Conservation (phyloP, 2,888 invertebrate species). For the Phytoseiulus persimilis region DNA sequence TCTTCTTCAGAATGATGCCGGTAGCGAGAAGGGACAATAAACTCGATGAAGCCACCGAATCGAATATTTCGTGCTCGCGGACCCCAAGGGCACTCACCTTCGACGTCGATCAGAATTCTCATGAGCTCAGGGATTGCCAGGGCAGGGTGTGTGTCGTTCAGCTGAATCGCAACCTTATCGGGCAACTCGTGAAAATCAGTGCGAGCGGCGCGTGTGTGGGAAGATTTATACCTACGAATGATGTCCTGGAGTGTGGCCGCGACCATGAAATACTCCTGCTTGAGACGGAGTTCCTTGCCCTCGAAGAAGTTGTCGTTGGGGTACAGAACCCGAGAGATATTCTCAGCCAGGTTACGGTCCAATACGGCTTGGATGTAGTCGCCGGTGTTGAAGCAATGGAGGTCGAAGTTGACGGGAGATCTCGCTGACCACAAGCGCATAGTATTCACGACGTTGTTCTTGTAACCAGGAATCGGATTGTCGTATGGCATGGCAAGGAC, state of each 20-base stretch:
- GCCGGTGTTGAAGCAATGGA: conserved; percentile 94
- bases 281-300: conserved; percentile 92
- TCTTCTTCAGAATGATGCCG: no score
- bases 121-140: conserved; percentile 94
- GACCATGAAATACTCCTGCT: conserved; percentile 97
- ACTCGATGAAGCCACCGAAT: no score
- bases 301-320: conserved; percentile 73
- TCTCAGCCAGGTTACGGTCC: conserved; percentile 94
- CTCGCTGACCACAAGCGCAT: conserved; percentile 96
- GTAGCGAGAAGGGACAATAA: no score
- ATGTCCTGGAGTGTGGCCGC: conserved; percentile 91
- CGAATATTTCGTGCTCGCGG: no score
- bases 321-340: conserved; percentile 92
- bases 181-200: conserved; percentile 79
- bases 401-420: conserved; percentile 85
- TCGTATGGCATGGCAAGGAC: conserved; percentile 98
- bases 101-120: conserved; percentile 83
- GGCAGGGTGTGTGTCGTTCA: conserved; percentile 98
- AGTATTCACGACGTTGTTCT: conserved; percentile 96
- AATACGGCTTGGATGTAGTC: conserved; percentile 98
- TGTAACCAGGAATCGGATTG: conserved; percentile 94
- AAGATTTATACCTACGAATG: conserved; percentile 85
- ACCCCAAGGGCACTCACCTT: conserved; percentile 61
- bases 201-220: conserved; percentile 78
- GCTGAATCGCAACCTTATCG: conserved; percentile 85